A percentile compares a stretch with the other conserved stretches of the same genome.
phyloP scores from a whole-genome alignment of 2,113 vertebrate species.

The Pygathrix nemaeus region DNA sequence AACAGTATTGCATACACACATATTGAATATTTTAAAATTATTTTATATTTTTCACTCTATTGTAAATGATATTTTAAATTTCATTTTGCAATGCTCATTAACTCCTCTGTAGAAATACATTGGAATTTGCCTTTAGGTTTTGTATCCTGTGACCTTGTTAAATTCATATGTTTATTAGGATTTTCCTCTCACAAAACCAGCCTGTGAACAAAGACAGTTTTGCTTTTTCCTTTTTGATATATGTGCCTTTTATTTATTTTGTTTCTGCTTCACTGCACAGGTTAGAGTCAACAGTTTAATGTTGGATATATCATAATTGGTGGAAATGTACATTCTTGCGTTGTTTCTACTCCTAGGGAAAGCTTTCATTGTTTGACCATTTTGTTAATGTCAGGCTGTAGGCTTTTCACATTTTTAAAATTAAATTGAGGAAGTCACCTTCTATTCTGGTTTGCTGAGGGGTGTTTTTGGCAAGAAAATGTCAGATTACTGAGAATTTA shows the following conservation, averaged over 20 bases:
- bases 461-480: neutral
- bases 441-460: neutral
- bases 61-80: neutral
- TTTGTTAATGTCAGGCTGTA: neutral
- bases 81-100: neutral
- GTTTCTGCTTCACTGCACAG: neutral
- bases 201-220: neutral
- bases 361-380: neutral
- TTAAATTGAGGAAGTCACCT: neutral
- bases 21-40: neutral
- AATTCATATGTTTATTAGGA: neutral
- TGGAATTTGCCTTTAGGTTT: neutral
- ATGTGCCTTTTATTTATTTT: neutral
- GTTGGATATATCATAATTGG: neutral
- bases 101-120: neutral
- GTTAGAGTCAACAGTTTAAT: neutral
- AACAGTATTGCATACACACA: no score
- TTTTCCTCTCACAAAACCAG: neutral
- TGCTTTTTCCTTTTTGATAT: neutral
- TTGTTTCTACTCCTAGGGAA: neutral
- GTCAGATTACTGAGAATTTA: neutral
- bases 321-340: neutral
- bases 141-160: neutral
- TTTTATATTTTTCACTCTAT: neutral
- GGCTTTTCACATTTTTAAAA: neutral